Conservation (phyloP, 2,797 vertebrate genomes). For the Diceros bicornis region DNA sequence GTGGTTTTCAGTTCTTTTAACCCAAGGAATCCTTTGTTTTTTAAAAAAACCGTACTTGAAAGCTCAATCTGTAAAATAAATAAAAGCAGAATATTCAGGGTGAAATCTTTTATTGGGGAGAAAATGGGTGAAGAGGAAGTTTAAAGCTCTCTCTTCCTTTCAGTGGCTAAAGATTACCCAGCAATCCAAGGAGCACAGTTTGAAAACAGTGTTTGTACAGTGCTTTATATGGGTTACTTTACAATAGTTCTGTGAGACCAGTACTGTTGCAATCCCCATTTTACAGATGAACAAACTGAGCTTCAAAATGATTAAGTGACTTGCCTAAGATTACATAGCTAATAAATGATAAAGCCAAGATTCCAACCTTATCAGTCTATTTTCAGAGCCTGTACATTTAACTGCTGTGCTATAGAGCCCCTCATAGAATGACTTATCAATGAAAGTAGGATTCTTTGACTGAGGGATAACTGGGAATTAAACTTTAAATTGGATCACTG, state of each 20-base stretch:
- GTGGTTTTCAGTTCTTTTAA: slow-evolving; percentile 32
- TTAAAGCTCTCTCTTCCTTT: not conserved
- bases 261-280: not conserved
- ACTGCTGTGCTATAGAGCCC: not conserved
- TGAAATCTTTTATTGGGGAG: not conserved
- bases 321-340: not conserved
- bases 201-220: slow-evolving; percentile 29
- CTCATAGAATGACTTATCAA: not conserved
- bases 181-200: not conserved
- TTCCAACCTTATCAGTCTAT: not conserved
- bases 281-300: slow-evolving; percentile 47
- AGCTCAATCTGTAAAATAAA: slow-evolving; percentile 51
- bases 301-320: slow-evolving; percentile 23
- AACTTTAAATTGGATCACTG: slow-evolving; percentile 33
- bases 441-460: not conserved
- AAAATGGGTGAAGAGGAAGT: not conserved
- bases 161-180: not conserved
- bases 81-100: not conserved
- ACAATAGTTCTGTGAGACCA: not conserved
- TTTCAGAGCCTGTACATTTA: not conserved
- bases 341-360: not conserved
- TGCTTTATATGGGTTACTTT: slow-evolving; percentile 25
- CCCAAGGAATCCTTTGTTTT: slow-evolving; percentile 51
- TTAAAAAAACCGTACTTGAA: slow-evolving; percentile 14
- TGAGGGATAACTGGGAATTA: slow-evolving; percentile 17